A percentile compares a stretch with the other conserved stretches of the same genome.
These are phyloP conservation scores for Ceratoteleas bidentatus DNA, from an alignment of 1,140 invertebrate genomes.

Conservation along the genomic window DNA sequence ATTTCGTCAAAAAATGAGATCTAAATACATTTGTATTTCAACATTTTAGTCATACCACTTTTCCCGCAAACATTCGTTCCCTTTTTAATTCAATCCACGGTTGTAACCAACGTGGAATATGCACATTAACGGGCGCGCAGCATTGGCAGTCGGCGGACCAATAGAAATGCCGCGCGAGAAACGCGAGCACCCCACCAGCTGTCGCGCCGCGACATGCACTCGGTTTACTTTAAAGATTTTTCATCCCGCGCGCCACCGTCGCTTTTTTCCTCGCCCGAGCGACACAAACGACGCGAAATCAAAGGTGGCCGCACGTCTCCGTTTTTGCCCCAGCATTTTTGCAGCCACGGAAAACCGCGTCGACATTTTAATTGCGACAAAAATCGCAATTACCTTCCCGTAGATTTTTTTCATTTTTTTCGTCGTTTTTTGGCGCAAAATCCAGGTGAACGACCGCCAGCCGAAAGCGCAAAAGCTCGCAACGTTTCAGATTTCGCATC, in stretches of 20 bases:
- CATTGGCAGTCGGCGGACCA: slow-evolving; percentile 75
- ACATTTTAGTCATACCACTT: neutral
- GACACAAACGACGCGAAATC: slow-evolving; percentile 65
- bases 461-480: slow-evolving; percentile 49
- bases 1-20: no score
- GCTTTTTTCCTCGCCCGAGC: slow-evolving; percentile 59
- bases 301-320: slow-evolving; percentile 60
- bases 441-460: neutral
- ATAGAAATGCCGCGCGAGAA: slow-evolving; percentile 74
- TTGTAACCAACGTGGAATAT: slow-evolving; percentile 41
- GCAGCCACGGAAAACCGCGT: slow-evolving; percentile 28
- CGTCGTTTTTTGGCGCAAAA: slow-evolving; percentile 2
- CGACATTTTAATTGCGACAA: slow-evolving; percentile 53
- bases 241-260: slow-evolving; percentile 55
- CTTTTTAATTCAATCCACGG: neutral
- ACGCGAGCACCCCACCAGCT: slow-evolving; percentile 72
- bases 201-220: slow-evolving; percentile 69
- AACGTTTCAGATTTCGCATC: slow-evolving; percentile 26
- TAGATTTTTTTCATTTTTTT: neutral
- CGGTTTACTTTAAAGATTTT: slow-evolving; percentile 76
- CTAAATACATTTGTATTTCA: no score
- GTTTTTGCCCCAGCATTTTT: slow-evolving; percentile 44
- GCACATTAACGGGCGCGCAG: slow-evolving; percentile 66
- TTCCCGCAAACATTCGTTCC: no score
- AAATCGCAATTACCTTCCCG: neutral